Conservation (phyloP, 2,888 invertebrate genomes). For the Apamea sordens region DNA sequence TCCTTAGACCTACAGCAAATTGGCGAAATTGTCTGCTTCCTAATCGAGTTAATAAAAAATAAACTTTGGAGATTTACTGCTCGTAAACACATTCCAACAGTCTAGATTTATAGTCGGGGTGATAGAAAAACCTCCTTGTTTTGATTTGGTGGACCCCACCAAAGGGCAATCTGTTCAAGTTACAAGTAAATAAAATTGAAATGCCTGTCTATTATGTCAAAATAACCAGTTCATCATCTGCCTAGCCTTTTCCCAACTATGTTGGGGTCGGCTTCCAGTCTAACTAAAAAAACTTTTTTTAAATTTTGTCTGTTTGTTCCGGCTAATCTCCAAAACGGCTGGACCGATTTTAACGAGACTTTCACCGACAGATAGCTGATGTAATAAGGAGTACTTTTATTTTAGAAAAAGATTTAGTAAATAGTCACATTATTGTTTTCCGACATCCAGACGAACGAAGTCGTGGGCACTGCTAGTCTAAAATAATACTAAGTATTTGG, state of each 20-base stretch:
- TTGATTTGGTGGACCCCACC: background rate
- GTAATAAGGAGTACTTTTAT: too few relatives aligned
- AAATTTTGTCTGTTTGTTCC: too few relatives aligned
- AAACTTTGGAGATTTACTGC: constrained; percentile 19
- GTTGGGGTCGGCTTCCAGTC: too few relatives aligned
- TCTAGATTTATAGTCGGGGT: constrained; percentile 26
- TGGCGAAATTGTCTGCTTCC: constrained; percentile 60
- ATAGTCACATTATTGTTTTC: background rate
- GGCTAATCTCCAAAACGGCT: too few relatives aligned
- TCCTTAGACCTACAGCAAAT: constrained; percentile 40
- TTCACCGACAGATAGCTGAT: too few relatives aligned
- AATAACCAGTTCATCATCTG: background rate
- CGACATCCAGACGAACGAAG: background rate
- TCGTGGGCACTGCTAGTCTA: background rate
- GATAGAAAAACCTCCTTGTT: constrained; percentile 21
- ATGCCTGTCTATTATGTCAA: background rate
- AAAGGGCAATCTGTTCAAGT: background rate
- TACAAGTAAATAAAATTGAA: background rate
- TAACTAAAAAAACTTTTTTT: too few relatives aligned
- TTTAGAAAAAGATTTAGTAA: background rate
- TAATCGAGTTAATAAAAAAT: constrained; percentile 61
- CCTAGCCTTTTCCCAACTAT: too few relatives aligned
- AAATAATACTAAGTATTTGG: background rate
- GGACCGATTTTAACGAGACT: too few relatives aligned
- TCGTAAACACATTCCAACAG: constrained; percentile 26